Evolutionary conservation across 2,797 vertebrate species (phyloP).

Genomic region (Apodemus agrarius): DNA sequence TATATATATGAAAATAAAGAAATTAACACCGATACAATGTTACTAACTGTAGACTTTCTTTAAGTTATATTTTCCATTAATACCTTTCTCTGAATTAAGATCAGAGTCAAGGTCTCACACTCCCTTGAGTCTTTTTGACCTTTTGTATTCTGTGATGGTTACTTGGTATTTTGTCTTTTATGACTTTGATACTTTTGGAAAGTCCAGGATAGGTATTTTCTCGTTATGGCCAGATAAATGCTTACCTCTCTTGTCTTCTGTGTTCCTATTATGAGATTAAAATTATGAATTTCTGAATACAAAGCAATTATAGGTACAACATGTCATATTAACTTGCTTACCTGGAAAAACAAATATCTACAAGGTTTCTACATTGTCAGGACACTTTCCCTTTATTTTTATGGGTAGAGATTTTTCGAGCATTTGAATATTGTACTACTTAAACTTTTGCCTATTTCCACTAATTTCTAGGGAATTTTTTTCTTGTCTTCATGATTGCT

Average conservation of each 20-base stretch:
- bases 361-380: neutral
- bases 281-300: neutral
- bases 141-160: neutral
- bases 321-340: neutral
- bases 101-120: neutral
- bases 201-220: conserved; percentile 8
- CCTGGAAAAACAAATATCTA: neutral
- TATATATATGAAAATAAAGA: neutral
- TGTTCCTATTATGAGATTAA: neutral
- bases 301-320: neutral
- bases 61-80: neutral
- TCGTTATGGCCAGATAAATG: neutral
- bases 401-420: neutral
- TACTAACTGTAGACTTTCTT: conserved; percentile 14
- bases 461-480: neutral
- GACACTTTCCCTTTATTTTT: conserved; percentile 21
- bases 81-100: neutral
- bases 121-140: neutral
- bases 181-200: neutral
- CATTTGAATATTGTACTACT: neutral
- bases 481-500: neutral
- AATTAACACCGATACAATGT: neutral
- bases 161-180: neutral
- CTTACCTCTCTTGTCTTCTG: neutral
- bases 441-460: neutral